These are phyloP conservation scores for Ecdyonurus torrentis DNA, from an alignment of 2,888 invertebrate genomes.

Conservation along the genomic window DNA sequence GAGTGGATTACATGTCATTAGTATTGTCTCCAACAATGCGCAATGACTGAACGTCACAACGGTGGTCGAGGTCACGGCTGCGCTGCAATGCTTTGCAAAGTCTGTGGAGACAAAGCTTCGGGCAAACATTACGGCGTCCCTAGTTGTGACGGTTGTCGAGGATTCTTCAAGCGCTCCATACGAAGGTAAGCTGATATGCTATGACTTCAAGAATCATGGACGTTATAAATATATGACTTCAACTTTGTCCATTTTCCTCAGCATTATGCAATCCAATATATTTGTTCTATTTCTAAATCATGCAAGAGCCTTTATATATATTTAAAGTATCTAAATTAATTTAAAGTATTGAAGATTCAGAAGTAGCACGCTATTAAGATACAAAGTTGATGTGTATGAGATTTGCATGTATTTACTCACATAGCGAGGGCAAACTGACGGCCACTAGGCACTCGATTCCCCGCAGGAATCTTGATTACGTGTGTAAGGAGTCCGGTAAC, in stretches of 20 bases:
- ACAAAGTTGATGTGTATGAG: no score
- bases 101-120: slow-evolving; percentile 73
- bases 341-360: no score
- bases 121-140: slow-evolving; percentile 86
- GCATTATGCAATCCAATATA: no score
- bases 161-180: slow-evolving; percentile 88
- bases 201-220: neutral
- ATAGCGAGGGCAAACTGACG: neutral
- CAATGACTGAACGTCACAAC: neutral
- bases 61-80: slow-evolving; percentile 21
- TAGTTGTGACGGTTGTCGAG: slow-evolving; percentile 77
- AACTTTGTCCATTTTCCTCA: no score
- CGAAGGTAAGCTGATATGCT: slow-evolving; percentile 40
- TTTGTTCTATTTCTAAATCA: no score
- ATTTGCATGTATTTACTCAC: neutral
- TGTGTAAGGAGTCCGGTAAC: slow-evolving; percentile 75
- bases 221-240: no score
- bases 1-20: neutral
- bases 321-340: no score
- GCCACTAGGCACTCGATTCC: slow-evolving; percentile 1
- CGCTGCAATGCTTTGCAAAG: slow-evolving; percentile 53
- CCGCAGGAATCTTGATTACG: slow-evolving; percentile 68
- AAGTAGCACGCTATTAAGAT: no score
- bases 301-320: no score
- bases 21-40: neutral